Percentiles rank a stretch among this genome's conserved stretches.
Evolutionary conservation across 2,113 vertebrate species (phyloP).

Genomic region (Cottus gobio): DNA sequence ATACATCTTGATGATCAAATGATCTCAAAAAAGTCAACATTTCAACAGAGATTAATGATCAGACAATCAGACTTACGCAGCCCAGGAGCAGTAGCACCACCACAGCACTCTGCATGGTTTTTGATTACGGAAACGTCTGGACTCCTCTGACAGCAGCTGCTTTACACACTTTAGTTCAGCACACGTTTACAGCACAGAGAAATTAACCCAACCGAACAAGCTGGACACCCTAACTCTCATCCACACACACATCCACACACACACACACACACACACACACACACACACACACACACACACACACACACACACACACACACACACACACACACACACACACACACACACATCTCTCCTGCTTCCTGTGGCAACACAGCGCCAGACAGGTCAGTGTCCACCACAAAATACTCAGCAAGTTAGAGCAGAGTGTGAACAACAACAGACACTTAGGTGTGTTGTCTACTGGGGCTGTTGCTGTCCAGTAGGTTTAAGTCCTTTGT

Average conservation of each 20-base stretch:
- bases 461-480: not conserved
- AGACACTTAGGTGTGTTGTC: slow-evolving; percentile 17
- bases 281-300: not conserved
- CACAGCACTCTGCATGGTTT: slow-evolving; percentile 69
- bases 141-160: slow-evolving; percentile 28
- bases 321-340: not conserved
- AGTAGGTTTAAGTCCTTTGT: slow-evolving; percentile 2
- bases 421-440: slow-evolving; percentile 13
- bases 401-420: slow-evolving; percentile 7
- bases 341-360: slow-evolving; percentile 14
- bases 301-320: not conserved
- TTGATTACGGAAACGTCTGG: slow-evolving; percentile 5
- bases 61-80: slow-evolving; percentile 73
- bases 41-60: not conserved
- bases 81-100: slow-evolving; percentile 64
- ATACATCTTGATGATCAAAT: not conserved
- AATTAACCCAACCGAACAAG: slow-evolving; percentile 9
- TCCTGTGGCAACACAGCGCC: slow-evolving; percentile 6
- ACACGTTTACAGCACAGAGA: slow-evolving; percentile 26
- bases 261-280: not conserved
- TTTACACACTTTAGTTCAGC: slow-evolving; percentile 18
- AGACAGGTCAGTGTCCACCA: slow-evolving; percentile 20
- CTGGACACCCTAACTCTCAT: slow-evolving; percentile 1
- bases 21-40: no score
- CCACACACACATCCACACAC: slow-evolving; percentile 1